phyloP scores from a whole-genome alignment of 2,113 vertebrate genomes.

The Ranitomeya imitator region DNA sequence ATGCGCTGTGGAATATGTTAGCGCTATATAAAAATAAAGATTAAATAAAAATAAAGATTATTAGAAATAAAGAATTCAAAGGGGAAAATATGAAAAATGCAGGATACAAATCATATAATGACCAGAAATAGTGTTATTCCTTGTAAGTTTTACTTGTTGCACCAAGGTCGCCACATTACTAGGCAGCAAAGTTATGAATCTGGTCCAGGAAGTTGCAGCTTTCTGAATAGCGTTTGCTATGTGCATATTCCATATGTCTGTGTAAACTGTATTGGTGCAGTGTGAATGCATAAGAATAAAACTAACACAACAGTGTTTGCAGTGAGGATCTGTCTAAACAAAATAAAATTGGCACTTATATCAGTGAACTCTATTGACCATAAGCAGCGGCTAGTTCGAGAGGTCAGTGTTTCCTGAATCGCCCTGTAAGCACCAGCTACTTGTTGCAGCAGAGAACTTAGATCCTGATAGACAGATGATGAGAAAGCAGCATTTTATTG shows the following conservation, averaged over 20 bases:
- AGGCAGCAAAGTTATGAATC: no score
- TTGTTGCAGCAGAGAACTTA: not conserved
- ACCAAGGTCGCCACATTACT: no score
- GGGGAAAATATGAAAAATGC: no score
- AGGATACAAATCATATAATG: no score
- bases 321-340: not conserved
- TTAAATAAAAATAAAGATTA: no score
- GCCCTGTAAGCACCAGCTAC: not conserved
- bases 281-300: not conserved
- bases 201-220: no score
- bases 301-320: not conserved
- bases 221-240: not conserved
- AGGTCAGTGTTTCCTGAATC: not conserved
- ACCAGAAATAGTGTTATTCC: no score
- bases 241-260: not conserved
- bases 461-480: constrained; percentile 29
- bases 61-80: no score
- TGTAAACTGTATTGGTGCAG: not conserved
- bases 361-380: not conserved
- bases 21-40: no score
- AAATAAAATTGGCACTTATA: not conserved
- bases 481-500: constrained; percentile 43
- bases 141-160: no score
- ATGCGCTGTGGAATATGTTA: no score
- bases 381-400: not conserved